A percentile compares a stretch with the other conserved stretches of the same genome.
phyloP scores from a whole-genome alignment of 2,797 vertebrate genomes.

The Hozukius guyotensis region DNA sequence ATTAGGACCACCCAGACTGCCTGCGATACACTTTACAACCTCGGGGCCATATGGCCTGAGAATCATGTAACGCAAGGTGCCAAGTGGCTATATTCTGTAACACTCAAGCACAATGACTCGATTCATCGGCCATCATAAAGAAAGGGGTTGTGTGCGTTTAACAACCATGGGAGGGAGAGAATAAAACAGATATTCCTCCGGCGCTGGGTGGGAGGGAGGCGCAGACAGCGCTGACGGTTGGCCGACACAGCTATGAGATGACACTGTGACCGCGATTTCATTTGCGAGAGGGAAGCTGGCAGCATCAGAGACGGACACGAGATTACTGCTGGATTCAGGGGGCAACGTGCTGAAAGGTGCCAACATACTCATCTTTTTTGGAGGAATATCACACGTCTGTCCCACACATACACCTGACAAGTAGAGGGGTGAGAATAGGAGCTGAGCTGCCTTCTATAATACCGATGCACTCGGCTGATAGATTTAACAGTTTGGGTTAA shows the following conservation, averaged over 20 bases:
- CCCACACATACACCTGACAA: conserved; percentile 44
- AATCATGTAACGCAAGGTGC: conserved; percentile 50
- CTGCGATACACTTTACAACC: conserved; percentile 57
- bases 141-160: conserved; percentile 46
- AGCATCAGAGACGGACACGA: conserved; percentile 32
- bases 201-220: conserved; percentile 48
- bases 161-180: conserved; percentile 42
- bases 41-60: conserved; percentile 57
- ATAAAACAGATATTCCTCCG: conserved; percentile 56
- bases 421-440: conserved; percentile 22
- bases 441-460: background rate
- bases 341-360: conserved; percentile 42
- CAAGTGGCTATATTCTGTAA: conserved; percentile 60
- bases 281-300: conserved; percentile 45
- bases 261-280: conserved; percentile 45
- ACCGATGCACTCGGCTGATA: background rate
- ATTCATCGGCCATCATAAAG: conserved; percentile 64
- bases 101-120: conserved; percentile 55
- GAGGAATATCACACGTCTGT: conserved; percentile 49
- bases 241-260: conserved; percentile 40
- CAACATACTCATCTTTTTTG: conserved; percentile 18
- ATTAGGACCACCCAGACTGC: conserved; percentile 74
- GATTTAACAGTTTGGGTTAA: background rate
- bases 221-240: conserved; percentile 34
- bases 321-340: conserved; percentile 42